Evolutionary conservation across 2,113 vertebrate genomes (phyloP), one percentile per base, ranked within the genome.

Genomic region (Sebastes schlegelii): DNA sequence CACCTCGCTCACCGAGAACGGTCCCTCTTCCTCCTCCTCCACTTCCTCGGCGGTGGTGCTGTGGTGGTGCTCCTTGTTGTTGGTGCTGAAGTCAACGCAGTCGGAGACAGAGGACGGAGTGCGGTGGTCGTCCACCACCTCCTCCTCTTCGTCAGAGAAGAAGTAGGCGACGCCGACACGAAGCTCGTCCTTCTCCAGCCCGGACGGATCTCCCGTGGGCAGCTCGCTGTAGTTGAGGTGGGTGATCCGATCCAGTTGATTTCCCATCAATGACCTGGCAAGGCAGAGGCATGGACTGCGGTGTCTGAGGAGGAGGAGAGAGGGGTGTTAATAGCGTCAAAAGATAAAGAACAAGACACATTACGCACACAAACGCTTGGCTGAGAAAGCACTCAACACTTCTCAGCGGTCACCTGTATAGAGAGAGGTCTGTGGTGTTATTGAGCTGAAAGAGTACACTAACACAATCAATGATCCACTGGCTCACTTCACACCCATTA

Each of bases 201-300:
- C 98, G 86, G 98, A 99, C 86, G 98, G 98, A 96, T 99, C 98
- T 90, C 98, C 98, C 58, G 98, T 99, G 93, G 98, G 98, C 96
- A 99, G 93, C 93, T 99, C 98, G 94, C 98, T 99, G 96, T 99
- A 99, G 97, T 95, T 99, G 95, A 99, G 97, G 96, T 99, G 98
- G 94, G 98, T 99, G 96, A 99, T 99, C 96, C 98, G 97, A 95
- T 99, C 98, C 96, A 99, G 98, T 98, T 99, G 98, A 95, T 99
- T 99, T 97, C 98, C 98, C 98, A 99, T 99, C 98, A 99, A 99
- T 97, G 97, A 97, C 96, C 95, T 93, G 96, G 95, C 97, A 95
- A 95, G 93, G 95, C 94, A 94, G 95, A 96, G 96, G 94, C 96
- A 96, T 95, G 94, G 96, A 96, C 94, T 94, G 95, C 95, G 93